Conservation (phyloP, 2,113 vertebrate species). For the Triplophysa siluroides region DNA sequence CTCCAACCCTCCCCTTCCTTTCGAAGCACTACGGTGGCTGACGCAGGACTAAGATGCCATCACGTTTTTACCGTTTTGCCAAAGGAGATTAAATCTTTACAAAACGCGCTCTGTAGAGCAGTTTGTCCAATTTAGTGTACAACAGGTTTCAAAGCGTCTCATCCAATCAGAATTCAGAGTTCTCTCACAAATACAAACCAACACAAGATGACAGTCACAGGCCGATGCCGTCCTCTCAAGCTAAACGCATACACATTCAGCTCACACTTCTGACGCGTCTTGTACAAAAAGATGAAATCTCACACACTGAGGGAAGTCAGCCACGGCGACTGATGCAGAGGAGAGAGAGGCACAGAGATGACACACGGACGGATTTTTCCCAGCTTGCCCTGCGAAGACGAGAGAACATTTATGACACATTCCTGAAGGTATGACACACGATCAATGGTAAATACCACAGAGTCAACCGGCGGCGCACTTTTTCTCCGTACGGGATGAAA, state of each 20-base stretch:
- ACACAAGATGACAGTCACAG: no score
- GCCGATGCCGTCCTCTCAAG: no score
- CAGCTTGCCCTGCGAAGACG: not conserved
- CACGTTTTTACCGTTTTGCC: no score
- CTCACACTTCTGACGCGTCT: not conserved
- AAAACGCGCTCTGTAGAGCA: no score
- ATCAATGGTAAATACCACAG: conserved; percentile 29
- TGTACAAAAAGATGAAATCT: not conserved
- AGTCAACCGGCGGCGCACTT: not conserved
- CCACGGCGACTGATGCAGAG: not conserved
- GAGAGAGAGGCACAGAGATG: not conserved
- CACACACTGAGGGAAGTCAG: not conserved
- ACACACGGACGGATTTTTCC: not conserved
- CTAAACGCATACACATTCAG: not conserved
- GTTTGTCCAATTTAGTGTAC: no score
- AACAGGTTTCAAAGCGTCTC: no score
- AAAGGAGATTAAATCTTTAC: no score
- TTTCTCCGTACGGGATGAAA: not conserved
- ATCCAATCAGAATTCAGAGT: no score
- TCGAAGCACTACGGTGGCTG: no score
- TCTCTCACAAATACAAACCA: no score
- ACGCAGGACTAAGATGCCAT: no score
- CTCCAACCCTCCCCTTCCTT: no score
- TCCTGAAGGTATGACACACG: conserved; percentile 9
- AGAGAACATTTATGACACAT: conserved; percentile 8